Percentiles rank a stretch among this genome's conserved stretches.
These are phyloP conservation scores for Lordiphosa fenestrarum DNA, from an alignment of 2,888 invertebrate genomes.

Conservation along the genomic window DNA sequence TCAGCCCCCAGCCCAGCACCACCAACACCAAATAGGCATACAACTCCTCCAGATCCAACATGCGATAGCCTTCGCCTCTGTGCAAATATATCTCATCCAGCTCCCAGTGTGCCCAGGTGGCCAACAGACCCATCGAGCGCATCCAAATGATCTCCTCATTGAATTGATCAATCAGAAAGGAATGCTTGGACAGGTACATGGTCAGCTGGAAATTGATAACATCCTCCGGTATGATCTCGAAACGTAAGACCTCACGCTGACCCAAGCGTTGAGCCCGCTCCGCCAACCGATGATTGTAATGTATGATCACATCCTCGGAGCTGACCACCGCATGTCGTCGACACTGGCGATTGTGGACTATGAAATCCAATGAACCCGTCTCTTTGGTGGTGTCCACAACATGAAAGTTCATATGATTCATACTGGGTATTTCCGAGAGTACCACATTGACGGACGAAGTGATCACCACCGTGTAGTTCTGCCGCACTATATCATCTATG, in stretches of 20 bases:
- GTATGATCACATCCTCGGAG: constrained; percentile 33
- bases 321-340: constrained; percentile 30
- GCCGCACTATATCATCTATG: constrained; percentile 43
- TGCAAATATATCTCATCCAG: constrained; percentile 19
- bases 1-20: constrained; percentile 15
- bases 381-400: constrained; percentile 5
- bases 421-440: constrained; percentile 33
- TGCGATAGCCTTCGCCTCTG: constrained; percentile 15
- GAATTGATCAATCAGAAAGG: constrained; percentile 57
- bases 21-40: constrained; percentile 39
- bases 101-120: constrained; percentile 50
- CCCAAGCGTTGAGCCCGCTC: not conserved
- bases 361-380: constrained; percentile 19
- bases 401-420: constrained; percentile 34
- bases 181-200: constrained; percentile 65
- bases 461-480: constrained; percentile 40
- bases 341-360: constrained; percentile 14
- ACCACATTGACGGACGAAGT: constrained; percentile 27
- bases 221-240: constrained; percentile 43
- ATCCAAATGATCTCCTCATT: constrained; percentile 56
- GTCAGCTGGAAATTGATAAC: constrained; percentile 47
- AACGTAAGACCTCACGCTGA: constrained; percentile 9
- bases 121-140: constrained; percentile 53
- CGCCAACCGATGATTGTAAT: constrained; percentile 35
- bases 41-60: constrained; percentile 39